Evolutionary conservation across 2,888 invertebrate genomes (phyloP).

Genomic region (Aproaerema taeniolella): DNA sequence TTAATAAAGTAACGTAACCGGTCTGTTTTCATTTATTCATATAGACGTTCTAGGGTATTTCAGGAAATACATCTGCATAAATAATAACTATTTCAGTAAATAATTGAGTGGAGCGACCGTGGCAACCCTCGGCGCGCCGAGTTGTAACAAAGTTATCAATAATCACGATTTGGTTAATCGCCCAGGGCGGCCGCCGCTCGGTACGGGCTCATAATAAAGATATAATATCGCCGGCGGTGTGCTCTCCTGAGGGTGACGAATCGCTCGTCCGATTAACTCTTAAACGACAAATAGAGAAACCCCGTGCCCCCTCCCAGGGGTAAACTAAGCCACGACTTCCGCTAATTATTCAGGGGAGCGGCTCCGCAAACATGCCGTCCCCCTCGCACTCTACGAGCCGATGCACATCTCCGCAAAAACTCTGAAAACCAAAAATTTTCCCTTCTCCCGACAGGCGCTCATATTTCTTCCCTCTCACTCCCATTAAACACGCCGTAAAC

Average conservation of each 20-base stretch:
- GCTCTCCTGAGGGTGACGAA: slow-evolving; percentile 74
- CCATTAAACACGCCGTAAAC: slow-evolving; percentile 77
- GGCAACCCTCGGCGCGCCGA: slow-evolving; percentile 20
- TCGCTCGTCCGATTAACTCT: slow-evolving; percentile 76
- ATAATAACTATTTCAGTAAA: slow-evolving; percentile 1
- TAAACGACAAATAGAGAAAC: slow-evolving; percentile 76
- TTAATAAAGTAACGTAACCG: no score
- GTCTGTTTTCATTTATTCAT: no score
- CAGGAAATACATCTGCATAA: not conserved
- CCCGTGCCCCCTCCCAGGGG: slow-evolving; percentile 59
- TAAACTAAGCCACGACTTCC: slow-evolving; percentile 75
- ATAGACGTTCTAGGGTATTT: no score
- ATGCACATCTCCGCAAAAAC: slow-evolving; percentile 76
- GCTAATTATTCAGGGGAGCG: slow-evolving; percentile 71
- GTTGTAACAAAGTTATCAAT: slow-evolving; percentile 67
- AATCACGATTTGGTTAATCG: slow-evolving; percentile 68
- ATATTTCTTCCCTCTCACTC: slow-evolving; percentile 77
- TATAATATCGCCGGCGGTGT: slow-evolving; percentile 62
- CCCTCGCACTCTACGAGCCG: slow-evolving; percentile 60
- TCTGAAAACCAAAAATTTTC: slow-evolving; percentile 75
- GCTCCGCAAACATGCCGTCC: slow-evolving; percentile 59
- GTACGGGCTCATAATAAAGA: slow-evolving; percentile 67
- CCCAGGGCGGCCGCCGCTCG: slow-evolving; percentile 42
- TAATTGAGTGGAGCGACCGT: slow-evolving; percentile 12
- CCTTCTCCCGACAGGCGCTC: slow-evolving; percentile 70